These are phyloP conservation scores for Polypterus senegalus DNA, from an alignment of 2,113 vertebrate species.

Conservation along the genomic window DNA sequence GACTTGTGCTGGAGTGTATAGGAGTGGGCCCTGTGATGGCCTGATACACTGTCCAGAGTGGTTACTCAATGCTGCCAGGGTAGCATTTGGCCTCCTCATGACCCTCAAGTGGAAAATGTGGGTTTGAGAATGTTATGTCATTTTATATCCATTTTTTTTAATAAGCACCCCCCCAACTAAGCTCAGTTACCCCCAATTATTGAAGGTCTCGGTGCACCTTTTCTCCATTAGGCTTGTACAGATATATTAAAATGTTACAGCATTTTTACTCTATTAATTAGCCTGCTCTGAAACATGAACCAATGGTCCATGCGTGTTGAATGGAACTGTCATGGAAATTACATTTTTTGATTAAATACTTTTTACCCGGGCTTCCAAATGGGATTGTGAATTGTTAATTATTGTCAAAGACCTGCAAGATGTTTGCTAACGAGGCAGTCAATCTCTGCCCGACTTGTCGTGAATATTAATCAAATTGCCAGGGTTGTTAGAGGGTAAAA, in stretches of 20 bases:
- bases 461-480: conserved; percentile 41
- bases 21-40: no score
- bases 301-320: conserved; percentile 58
- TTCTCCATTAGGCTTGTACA: conserved; percentile 64
- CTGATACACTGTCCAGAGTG: no score
- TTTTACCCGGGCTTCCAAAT: conserved; percentile 65
- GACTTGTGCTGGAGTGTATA: no score
- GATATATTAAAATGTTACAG: conserved; percentile 52
- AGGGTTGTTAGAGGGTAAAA: conserved; percentile 4
- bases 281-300: conserved; percentile 65
- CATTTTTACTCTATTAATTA: conserved; percentile 69
- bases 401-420: conserved; percentile 58
- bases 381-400: conserved; percentile 65
- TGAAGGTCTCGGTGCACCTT: conserved; percentile 53
- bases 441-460: conserved; percentile 46
- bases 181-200: conserved; percentile 58
- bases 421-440: conserved; percentile 63
- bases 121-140: no score
- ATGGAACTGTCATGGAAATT: conserved; percentile 56
- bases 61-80: no score
- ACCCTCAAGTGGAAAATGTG: no score
- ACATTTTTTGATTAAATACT: conserved; percentile 68
- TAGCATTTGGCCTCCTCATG: no score
- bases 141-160: conserved; percentile 28
- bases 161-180: conserved; percentile 51